Conservation (phyloP, 2,797 vertebrate species). For the Myripristis jacobus region DNA sequence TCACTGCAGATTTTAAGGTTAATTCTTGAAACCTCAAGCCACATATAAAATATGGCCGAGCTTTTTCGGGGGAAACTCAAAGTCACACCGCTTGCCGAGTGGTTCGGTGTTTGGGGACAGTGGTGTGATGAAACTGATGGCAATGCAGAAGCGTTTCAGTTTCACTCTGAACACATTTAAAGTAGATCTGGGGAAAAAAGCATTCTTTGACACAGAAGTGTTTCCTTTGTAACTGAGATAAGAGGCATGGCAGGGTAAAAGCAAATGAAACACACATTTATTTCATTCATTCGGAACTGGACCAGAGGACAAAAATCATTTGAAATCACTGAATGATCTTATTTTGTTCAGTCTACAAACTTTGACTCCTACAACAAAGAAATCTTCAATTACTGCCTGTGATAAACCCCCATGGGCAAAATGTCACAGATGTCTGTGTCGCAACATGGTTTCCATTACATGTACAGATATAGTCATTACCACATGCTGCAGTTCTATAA, state of each 20-base stretch:
- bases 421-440: background rate
- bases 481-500: background rate
- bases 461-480: background rate
- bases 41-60: constrained; percentile 14
- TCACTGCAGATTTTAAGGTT: constrained; percentile 47
- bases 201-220: too few species aligned
- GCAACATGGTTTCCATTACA: background rate
- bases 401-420: too few species aligned
- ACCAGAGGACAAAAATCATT: too few species aligned
- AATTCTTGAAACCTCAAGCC: constrained; percentile 52
- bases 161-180: constrained; percentile 7
- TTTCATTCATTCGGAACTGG: too few species aligned
- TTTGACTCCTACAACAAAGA: too few species aligned
- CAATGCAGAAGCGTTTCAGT: constrained; percentile 40
- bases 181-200: background rate
- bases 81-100: background rate
- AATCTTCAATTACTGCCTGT: too few species aligned
- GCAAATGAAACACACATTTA: too few species aligned
- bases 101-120: constrained; percentile 8
- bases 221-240: too few species aligned
- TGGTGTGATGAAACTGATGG: constrained; percentile 55
- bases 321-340: too few species aligned
- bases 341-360: too few species aligned
- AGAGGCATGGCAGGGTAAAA: too few species aligned
- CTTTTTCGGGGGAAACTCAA: constrained; percentile 8